Base-by-base conservation (phyloP, 2,797 vertebrate genomes). In the Synanceia verrucosa region DNA sequence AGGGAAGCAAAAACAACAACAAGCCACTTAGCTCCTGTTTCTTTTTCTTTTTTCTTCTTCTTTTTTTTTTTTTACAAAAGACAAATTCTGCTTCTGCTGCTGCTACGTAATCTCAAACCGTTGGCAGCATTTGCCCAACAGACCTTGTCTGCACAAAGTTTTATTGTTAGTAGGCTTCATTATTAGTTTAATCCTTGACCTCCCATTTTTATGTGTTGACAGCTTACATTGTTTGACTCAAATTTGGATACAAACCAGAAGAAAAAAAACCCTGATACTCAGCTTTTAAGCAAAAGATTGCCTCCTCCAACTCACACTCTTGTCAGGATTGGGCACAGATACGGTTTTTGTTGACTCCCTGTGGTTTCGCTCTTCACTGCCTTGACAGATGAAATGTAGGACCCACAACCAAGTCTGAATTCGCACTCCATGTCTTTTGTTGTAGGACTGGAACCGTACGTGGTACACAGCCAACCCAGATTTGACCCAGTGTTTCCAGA, bases 401-500 rank as follows among this genome's bases (percentile, higher is more conserved):
- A 70, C 50, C 52, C 52, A 63, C 71, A 46, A 76, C 61, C 67
- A 73, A 66, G 76, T 76, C 26, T 76, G 68, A 59, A 67, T 73
- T 73, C 69, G 79, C 67, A n/a, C n/a, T n/a, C n/a, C n/a, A n/a
- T n/a, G n/a, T n/a, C n/a, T n/a, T 67, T 9, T 70, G 11, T 67
- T 80, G 50, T 69, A 99, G 98, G 97, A 98, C 58, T 97, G 95
- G 96, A 98, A 98, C 50, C 67, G 95, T 59, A 98, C 98, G 0
- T 99, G 98, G 98, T 83, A 97, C 90, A 97, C 96, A 52, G 91
- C 95, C 83, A 95, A 93, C 78, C 98, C 98, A 0, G 97, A 98
- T 81, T 94, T 99, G 86, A 98, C 97, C 72, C 93, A 88, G 37
- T 99, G 98, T 92, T 99, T 99, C 92, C 97, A 98, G 93, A 97